phyloP scores from a whole-genome alignment of 53 echinoderm and acorn worm genomes.

The Holothuria leucospilota region DNA sequence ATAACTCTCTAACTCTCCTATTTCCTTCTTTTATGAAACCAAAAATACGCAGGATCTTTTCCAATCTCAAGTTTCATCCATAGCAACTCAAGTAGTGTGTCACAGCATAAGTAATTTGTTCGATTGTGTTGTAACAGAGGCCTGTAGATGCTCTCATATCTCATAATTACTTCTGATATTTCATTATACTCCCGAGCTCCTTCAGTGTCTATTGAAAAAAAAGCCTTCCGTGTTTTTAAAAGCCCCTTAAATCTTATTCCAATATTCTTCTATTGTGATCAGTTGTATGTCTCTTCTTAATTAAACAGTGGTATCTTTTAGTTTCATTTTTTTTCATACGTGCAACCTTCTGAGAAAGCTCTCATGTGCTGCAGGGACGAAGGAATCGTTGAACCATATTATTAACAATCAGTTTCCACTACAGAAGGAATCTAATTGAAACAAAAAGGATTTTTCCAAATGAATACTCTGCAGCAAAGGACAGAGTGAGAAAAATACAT shows the following conservation, averaged over 20 bases:
- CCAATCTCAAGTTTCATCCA: constrained; percentile 35
- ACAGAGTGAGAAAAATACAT: constrained; percentile 35
- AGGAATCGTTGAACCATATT: constrained; percentile 45
- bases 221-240: constrained; percentile 25
- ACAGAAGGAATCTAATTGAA: constrained; percentile 37
- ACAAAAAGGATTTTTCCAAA: constrained; percentile 40
- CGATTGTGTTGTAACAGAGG: not conserved
- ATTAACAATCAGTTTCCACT: constrained; percentile 26
- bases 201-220: constrained; percentile 1
- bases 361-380: not conserved
- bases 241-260: constrained; percentile 43
- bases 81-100: constrained; percentile 32
- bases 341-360: constrained; percentile 38
- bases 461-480: constrained; percentile 15
- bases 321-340: constrained; percentile 32
- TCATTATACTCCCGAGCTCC: constrained; percentile 8
- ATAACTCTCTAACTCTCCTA: not conserved
- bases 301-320: constrained; percentile 46
- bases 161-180: constrained; percentile 31
- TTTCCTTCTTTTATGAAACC: constrained; percentile 42
- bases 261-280: constrained; percentile 40
- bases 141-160: not conserved
- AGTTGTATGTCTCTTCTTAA: constrained; percentile 41
- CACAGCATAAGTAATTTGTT: constrained; percentile 31
- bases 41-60: constrained; percentile 18